phyloP scores from a whole-genome alignment of 2,113 vertebrate species.

The Gila orcuttii region DNA sequence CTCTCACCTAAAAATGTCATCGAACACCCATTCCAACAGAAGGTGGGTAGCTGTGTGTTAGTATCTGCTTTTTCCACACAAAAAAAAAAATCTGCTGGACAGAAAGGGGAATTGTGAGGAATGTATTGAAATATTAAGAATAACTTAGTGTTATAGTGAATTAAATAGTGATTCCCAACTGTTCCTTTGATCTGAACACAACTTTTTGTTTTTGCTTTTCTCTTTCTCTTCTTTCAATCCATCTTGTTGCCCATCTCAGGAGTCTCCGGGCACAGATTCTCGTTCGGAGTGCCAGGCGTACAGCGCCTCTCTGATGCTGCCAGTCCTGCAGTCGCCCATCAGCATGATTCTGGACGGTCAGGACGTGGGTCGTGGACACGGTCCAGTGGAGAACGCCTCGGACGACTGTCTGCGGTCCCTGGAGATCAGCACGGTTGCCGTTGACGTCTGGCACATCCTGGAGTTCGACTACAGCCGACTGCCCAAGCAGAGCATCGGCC shows the following conservation, averaged over 20 bases:
- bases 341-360: constrained; percentile 86
- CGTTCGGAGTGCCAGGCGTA: constrained; percentile 83
- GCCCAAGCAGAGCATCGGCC: constrained; percentile 94
- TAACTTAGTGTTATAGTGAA: no score
- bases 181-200: no score
- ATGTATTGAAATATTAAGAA: background rate
- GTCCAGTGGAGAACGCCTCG: constrained; percentile 79
- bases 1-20: constrained; percentile 76
- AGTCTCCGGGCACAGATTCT: constrained; percentile 76
- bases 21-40: constrained; percentile 81
- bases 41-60: constrained; percentile 73
- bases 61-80: background rate
- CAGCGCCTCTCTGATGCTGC: constrained; percentile 85
- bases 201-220: background rate
- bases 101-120: background rate
- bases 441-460: constrained; percentile 97
- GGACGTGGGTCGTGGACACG: constrained; percentile 89
- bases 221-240: background rate
- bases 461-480: constrained; percentile 97
- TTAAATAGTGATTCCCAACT: no score
- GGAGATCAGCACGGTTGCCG: constrained; percentile 84
- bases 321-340: constrained; percentile 77
- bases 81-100: background rate
- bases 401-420: constrained; percentile 84
- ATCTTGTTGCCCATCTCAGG: constrained; percentile 65